Percentiles rank a stretch among this genome's conserved stretches.
These are phyloP conservation scores for Lepisosteus osseus DNA, from an alignment of 2,113 vertebrate species.

Conservation along the genomic window DNA sequence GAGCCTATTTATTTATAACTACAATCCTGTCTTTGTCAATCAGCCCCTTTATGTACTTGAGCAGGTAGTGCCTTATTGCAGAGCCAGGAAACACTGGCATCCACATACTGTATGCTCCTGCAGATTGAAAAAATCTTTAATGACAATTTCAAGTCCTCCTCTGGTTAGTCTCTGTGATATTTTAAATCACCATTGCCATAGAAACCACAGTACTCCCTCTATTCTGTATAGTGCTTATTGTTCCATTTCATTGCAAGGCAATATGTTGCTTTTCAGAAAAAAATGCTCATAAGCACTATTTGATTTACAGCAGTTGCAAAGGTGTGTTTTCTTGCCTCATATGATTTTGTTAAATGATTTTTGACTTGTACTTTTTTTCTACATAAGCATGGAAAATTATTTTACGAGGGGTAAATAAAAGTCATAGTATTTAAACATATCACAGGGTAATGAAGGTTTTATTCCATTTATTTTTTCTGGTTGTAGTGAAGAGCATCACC, in stretches of 20 bases:
- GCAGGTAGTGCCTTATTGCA: not conserved
- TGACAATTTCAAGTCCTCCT: not conserved
- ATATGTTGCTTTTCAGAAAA: not conserved
- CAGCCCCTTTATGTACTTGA: not conserved
- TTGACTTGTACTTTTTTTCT: too few species aligned
- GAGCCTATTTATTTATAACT: not conserved
- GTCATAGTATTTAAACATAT: too few species aligned
- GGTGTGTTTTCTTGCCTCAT: too few species aligned
- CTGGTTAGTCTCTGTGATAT: conserved; percentile 10
- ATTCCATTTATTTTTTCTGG: too few species aligned
- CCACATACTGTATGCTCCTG: not conserved
- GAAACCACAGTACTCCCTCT: conserved; percentile 14
- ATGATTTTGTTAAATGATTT: too few species aligned
- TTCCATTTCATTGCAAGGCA: not conserved
- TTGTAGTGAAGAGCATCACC: too few species aligned
- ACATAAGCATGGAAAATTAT: too few species aligned
- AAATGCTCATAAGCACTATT: not conserved
- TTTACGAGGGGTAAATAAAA: too few species aligned
- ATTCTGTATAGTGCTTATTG: too few species aligned
- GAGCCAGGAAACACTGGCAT: not conserved
- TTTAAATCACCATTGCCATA: conserved; percentile 20
- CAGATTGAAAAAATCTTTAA: not conserved
- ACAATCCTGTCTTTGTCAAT: not conserved
- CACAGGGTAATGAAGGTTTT: too few species aligned
- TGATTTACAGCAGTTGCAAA: not conserved